These are phyloP conservation scores for Agrotis segetum DNA, from an alignment of 2,888 invertebrate species.

Conservation along the genomic window DNA sequence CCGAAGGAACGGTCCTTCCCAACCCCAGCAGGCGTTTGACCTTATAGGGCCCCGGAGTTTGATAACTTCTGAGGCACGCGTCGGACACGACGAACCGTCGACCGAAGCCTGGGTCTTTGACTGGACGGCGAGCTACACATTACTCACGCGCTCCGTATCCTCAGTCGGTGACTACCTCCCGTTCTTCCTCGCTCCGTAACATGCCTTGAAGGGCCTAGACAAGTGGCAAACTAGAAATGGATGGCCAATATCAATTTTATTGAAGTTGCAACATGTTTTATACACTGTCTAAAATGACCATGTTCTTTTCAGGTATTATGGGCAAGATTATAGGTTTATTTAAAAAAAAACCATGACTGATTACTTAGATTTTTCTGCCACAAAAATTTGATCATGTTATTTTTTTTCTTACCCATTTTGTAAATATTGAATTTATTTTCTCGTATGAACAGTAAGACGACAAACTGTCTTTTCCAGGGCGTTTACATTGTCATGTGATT, in stretches of 20 bases:
- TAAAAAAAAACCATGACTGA: conserved; percentile 39
- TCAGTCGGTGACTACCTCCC: too few species aligned
- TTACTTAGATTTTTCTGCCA: conserved; percentile 32
- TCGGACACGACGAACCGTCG: too few species aligned
- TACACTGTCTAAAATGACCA: conserved; percentile 10
- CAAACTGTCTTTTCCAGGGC: conserved; percentile 47
- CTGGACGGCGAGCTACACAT: too few species aligned
- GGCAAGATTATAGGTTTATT: conserved; percentile 24
- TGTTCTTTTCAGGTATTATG: conserved; percentile 54
- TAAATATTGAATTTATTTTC: conserved; percentile 1
- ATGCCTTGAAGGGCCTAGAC: too few species aligned
- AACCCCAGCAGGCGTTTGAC: too few species aligned
- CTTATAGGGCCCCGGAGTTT: too few species aligned
- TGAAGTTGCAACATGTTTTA: neutral
- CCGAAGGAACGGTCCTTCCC: too few species aligned
- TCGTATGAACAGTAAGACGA: conserved; percentile 1
- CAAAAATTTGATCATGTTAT: neutral
- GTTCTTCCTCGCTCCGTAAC: too few species aligned
- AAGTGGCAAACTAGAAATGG: neutral
- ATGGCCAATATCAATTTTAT: neutral
- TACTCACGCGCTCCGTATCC: too few species aligned
- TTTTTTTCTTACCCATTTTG: neutral
- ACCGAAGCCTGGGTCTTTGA: too few species aligned
- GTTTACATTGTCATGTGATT: conserved; percentile 34
- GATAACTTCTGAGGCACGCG: too few species aligned